Conservation (phyloP, 1,140 invertebrate species). For the Whitmania pigra region DNA sequence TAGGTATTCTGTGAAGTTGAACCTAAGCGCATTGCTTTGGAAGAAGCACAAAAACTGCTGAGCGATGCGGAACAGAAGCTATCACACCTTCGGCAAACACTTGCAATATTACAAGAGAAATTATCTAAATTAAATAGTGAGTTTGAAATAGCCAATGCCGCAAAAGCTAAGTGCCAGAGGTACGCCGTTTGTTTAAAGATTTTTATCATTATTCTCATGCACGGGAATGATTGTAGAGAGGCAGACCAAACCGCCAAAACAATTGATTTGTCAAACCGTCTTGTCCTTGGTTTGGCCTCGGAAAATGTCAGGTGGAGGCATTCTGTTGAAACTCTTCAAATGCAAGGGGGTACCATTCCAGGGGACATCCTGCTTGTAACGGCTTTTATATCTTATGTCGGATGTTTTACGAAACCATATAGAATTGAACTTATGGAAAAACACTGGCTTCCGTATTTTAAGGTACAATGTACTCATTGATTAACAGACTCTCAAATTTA, state of each 20-base stretch:
- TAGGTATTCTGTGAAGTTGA: conserved; percentile 84
- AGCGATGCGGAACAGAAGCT: conserved; percentile 77
- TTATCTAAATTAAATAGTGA: conserved; percentile 71
- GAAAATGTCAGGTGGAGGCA: conserved; percentile 92
- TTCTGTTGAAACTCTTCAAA: conserved; percentile 72
- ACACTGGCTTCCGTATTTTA: conserved; percentile 54
- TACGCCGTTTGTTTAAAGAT: not conserved
- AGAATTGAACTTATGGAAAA: conserved; percentile 74
- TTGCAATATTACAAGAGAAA: conserved; percentile 72
- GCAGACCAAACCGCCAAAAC: conserved; percentile 52
- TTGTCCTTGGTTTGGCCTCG: conserved; percentile 82
- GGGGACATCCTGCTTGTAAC: conserved; percentile 82
- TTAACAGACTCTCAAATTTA: not conserved
- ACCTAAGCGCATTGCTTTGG: conserved; percentile 80
- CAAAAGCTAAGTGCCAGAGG: conserved; percentile 65
- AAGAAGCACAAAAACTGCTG: conserved; percentile 76
- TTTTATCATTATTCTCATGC: not conserved
- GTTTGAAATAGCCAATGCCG: conserved; percentile 75
- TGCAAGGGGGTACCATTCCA: conserved; percentile 73
- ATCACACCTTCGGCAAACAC: conserved; percentile 71
- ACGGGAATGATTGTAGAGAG: conserved; percentile 5
- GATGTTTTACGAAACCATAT: conserved; percentile 86
- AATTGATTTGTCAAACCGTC: conserved; percentile 77
- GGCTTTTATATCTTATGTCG: conserved; percentile 89
- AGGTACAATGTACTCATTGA: conserved; percentile 21